Evolutionary conservation across 2,113 vertebrate species (phyloP), one percentile per base, ranked within the genome.

Genomic region (Cariama cristata): DNA sequence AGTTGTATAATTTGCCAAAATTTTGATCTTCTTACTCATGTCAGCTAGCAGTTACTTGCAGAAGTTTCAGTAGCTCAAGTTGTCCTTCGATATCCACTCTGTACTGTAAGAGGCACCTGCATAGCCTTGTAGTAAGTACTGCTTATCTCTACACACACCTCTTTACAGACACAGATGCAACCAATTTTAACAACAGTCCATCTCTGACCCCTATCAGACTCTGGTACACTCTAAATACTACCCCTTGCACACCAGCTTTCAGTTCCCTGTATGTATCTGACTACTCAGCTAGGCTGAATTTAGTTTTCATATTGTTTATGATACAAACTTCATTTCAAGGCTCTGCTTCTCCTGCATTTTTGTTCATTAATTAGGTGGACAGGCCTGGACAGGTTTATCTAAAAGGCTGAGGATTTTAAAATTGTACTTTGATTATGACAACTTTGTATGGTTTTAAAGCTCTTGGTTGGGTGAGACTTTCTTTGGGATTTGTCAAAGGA

Each of bases 121-220:
- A 26, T 13, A 49, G 20, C 11, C 23, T 73, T 64, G 42, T 27
- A 52, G 28, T 14, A 24, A 52, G 28, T 14, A 24, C 6, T 42
- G 19, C 38, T 55, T 81, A 40, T 58, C 2, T 19, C 4, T 35
- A 1, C 0, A 4, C 3, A 0, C 6, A 11, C 7, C 12, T 14
- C n/a, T 81, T 49, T 68, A 60, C 28, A 72, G 55, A 28, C 33
- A 84, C 7, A 83, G 11, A 53, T 67, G 52, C 27, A 95, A 49
- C 11, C 21, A 79, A 11, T 60, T 87, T 79, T 67, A 75, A 52
- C 14, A 68, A 24, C 18, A 56, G 27, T 55, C 50, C 5, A 5
- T 17, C 35, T 90, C 59, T 40, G 42, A 75, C 14, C 14, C 28
- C 8, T 49, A 2, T 55, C 45, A 86, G 21, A 63, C 8, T 63